A percentile compares a stretch with the other conserved stretches of the same genome.
phyloP scores from a whole-genome alignment of 2,888 invertebrate genomes.

The Taenaris catops region DNA sequence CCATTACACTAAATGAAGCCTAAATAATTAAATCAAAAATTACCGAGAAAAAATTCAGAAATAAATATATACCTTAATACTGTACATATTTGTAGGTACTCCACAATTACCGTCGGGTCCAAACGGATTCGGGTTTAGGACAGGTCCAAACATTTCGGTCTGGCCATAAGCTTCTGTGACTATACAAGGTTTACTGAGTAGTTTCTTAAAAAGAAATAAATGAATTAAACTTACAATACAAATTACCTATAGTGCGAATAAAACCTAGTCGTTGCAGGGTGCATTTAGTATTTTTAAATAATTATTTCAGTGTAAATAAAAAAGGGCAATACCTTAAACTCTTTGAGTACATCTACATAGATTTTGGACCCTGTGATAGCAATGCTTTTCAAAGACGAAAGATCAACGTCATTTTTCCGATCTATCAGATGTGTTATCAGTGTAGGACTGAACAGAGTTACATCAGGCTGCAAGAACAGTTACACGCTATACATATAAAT shows the following conservation, averaged over 20 bases:
- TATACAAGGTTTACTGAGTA: conserved; percentile 28
- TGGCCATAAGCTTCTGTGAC: conserved; percentile 45
- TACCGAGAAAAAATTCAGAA: too few relatives aligned
- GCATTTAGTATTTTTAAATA: too few relatives aligned
- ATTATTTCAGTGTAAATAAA: too few relatives aligned
- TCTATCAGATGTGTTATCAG: conserved; percentile 32
- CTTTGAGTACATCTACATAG: conserved; percentile 30
- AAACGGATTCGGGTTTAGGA: conserved; percentile 29
- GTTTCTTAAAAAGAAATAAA: conserved; percentile 31
- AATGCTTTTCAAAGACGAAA: conserved; percentile 40
- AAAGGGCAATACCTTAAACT: conserved; percentile 41
- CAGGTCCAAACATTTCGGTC: conserved; percentile 48
- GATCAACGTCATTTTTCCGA: conserved; percentile 41
- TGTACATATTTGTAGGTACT: conserved; percentile 12
- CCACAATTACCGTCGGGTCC: conserved; percentile 48
- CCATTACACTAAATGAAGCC: too few relatives aligned
- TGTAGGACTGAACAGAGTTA: conserved; percentile 31
- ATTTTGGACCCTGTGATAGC: conserved; percentile 40
- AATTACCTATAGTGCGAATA: too few relatives aligned
- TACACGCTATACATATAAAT: too few relatives aligned
- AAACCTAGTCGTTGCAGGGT: too few relatives aligned
- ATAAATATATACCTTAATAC: conserved; percentile 45
- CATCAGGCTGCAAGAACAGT: conserved; percentile 48
- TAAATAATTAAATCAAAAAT: too few relatives aligned
- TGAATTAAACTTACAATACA: too few relatives aligned